Evolutionary conservation across 2,113 vertebrate genomes (phyloP), one percentile per base, ranked within the genome.

Genomic region (Grammatotria lemairii): DNA sequence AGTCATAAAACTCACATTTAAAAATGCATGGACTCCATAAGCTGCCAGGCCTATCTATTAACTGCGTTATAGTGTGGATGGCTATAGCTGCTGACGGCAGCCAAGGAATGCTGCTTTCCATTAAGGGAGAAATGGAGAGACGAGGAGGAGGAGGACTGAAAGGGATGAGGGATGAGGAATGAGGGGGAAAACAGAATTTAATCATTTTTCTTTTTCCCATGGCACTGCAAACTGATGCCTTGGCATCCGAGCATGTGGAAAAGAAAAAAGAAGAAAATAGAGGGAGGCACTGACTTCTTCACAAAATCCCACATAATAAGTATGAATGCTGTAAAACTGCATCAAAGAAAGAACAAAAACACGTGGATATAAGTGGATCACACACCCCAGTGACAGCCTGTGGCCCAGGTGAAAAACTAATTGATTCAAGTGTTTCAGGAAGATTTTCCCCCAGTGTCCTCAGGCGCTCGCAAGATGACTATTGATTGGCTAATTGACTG

Each of bases 401-500:
- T 45, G 85, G 83, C 88, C 19, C 82, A 87, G 80, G 88, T 84
- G 31, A 87, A 92, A 68, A 88, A 91, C 89, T 92, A 88, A 95
- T 94, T 95, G 95, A 94, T 95, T 93, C 49, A 57, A 94, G 92
- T 89, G 90, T 94, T 94, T 92, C 89, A 90, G 82, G 81, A 85
- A 95, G 94, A 93, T 91, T 93, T 92, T 80, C 49, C 49, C 49
- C 84, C 70, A 38, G 80, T 91, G 89, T 94, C 93, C 94, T 93
- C 42, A 81, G 84, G 93, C 91, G 88, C 82, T 91, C 73, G 86
- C 89, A 58, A 95, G 93, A 95, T 95, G 95, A 95, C 92, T 95
- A 96, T 97, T 91, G 95, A 96, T 96, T 89, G 91, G 86, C 87
- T 93, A 94, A 96, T 90, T 95, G 96, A 96, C 95, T 96, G 95